Base-by-base conservation (phyloP, 2,888 invertebrate species). In the Amorpha juglandis region DNA sequence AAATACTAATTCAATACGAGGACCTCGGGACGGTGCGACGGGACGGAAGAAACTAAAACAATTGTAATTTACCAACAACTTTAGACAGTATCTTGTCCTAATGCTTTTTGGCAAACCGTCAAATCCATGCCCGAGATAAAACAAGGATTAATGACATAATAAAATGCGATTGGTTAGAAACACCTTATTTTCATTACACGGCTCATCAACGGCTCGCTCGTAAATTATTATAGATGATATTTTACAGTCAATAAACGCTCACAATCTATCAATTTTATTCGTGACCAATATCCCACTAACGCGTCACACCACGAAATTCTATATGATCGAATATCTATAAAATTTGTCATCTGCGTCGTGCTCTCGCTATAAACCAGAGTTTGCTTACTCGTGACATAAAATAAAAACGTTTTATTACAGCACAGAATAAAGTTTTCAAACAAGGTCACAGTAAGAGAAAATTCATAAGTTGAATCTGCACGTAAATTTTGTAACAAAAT, bases 401-500 rank as follows among this genome's bases (percentile, higher is more conserved):
- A 85, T 84, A 83, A 85, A 83, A 87, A 80, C 80, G 79, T 84
- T 87, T 85, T 86, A 86, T 80, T 79, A 79, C 80, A 80, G 75
- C 78, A 84, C 73, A 83, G 77, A 79, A 81, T 81, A 79, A 85
- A 86, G 75, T 84, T 84, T 79, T 80, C 73, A 80, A 85, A 84
- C 84, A 81, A 86, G 82, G 85, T 80, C 83, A 81, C 77, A 78
- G 75, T 78, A 78, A 82, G 83, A 84, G 82, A 83, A 83, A 82
- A 82, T 82, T 83, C 83, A 81, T 82, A 83, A 84, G 79, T 86
- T 82, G 78, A 81, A 77, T 71, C 71, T 76, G 74, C 70, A 73
- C 75, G 27, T 47, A 78, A 77, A 74, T 77, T 73, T 75, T 77
- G 78, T 77, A 80, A 79, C 75, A 76, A 70, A 81, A 81, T 78